Evolutionary conservation across 1,140 invertebrate species (phyloP).

Genomic region (Rhopalosiphum padi): DNA sequence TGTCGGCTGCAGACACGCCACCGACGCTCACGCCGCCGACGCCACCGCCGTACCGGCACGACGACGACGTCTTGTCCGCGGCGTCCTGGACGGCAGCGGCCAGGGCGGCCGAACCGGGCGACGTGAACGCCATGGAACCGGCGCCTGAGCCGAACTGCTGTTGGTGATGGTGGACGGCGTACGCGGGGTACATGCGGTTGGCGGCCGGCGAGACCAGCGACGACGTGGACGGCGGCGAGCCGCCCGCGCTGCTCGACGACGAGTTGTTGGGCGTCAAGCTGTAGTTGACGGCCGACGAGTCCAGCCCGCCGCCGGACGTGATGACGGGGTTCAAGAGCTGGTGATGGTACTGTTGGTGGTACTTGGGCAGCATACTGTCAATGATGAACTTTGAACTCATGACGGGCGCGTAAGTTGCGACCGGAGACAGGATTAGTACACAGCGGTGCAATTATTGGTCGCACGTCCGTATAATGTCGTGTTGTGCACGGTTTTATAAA

Average conservation of each 20-base stretch:
- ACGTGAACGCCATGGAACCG: constrained; percentile 69
- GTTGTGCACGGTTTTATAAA: no score
- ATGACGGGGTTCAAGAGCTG: constrained; percentile 68
- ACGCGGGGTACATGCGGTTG: constrained; percentile 69
- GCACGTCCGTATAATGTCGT: neutral
- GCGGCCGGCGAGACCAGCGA: constrained; percentile 64
- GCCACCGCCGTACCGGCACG: constrained; percentile 75
- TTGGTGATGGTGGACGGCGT: constrained; percentile 75
- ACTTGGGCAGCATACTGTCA: constrained; percentile 96
- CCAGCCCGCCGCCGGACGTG: constrained; percentile 63
- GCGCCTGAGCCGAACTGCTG: constrained; percentile 74
- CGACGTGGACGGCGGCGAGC: constrained; percentile 66
- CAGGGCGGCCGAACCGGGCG: constrained; percentile 67
- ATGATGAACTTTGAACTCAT: constrained; percentile 97
- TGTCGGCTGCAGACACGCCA: constrained; percentile 72
- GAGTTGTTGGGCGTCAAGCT: constrained; percentile 63
- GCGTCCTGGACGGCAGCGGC: constrained; percentile 70
- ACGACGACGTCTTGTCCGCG: constrained; percentile 72
- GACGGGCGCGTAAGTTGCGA: neutral
- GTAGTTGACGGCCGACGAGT: constrained; percentile 67
- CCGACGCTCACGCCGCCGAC: constrained; percentile 68
- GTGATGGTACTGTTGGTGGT: constrained; percentile 81
- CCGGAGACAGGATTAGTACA: neutral
- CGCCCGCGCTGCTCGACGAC: constrained; percentile 63
- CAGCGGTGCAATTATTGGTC: neutral